Evolutionary conservation across 2,113 vertebrate genomes (phyloP), one percentile per base, ranked within the genome.

Genomic region (Mesocricetus auratus): DNA sequence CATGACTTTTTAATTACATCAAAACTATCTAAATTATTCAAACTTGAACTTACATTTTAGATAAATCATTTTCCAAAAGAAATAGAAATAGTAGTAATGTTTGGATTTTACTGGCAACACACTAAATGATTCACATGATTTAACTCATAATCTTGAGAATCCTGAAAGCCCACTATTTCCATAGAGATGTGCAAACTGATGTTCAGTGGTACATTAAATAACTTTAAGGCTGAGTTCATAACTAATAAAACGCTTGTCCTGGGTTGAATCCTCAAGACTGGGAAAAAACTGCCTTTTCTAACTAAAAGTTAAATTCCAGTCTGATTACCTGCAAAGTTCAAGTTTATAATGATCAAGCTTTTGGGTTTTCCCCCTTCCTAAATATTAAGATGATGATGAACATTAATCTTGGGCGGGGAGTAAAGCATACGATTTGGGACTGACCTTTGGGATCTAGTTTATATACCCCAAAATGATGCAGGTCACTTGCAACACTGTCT

Each of bases 21-120:
- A 90, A 86, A 94, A 42, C 22, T 60, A 85, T 56, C 47, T 5
- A 86, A 19, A 66, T 91, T 94, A 3, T 91, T 96, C 79, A 94
- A 82, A 89, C 47, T 87, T 89, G 19, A 94, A 45, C 86, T 36
- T 94, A 21, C 89, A 8, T 24, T 94, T 95, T 94, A 78, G 66
- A 91, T n/a, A 94, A 94, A 85, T 93, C 16, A 91, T 73, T 96
- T 95, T 47, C 29, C 24, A 83, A n/a, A 94, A 47, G 50, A 78
- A 66, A 82, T 31, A 75, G 39, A 94, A 97, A 53, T 90, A 92
- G 31, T 53, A 45, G 56, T 45, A 68, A 77, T 95, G 39, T 60
- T 60, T 94, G 15, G 24, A 36, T 66, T 86, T 50, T 93, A 39
- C 39, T 93, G 82, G 9, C 22, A 95, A 22, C 24, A 56, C 74